phyloP scores from a whole-genome alignment of 2,113 vertebrate species.

The Bombycilla garrulus region DNA sequence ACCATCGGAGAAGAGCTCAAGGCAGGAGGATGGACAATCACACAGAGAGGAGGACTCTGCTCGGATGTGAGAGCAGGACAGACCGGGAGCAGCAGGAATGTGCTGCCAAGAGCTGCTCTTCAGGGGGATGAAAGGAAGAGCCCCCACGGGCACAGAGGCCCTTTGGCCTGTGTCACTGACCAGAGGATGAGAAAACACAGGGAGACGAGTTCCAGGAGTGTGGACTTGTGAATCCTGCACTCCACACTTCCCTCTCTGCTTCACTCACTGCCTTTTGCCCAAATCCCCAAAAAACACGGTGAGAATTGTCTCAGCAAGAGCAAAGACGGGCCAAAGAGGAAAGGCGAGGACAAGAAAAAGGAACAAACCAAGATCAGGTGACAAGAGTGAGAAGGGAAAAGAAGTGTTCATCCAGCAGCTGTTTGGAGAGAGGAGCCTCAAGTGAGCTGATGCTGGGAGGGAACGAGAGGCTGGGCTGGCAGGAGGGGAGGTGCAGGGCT shows the following conservation, averaged over 20 bases:
- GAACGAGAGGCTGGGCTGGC: background rate
- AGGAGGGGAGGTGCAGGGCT: background rate
- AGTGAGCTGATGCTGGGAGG: rapidly evolving
- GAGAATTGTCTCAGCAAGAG: background rate
- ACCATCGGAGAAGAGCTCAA: background rate
- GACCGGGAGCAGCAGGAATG: background rate
- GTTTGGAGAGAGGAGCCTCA: background rate
- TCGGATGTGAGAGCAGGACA: rapidly evolving
- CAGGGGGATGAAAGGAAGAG: background rate
- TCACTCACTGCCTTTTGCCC: background rate
- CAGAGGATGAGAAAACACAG: background rate
- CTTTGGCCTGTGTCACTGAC: background rate
- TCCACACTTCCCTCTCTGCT: background rate
- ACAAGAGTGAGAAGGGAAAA: background rate
- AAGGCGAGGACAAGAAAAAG: background rate
- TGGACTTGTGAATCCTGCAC: rapidly evolving
- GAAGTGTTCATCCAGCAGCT: background rate
- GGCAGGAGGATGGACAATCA: background rate
- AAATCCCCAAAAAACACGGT: rapidly evolving
- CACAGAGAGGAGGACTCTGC: background rate
- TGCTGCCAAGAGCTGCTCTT: background rate
- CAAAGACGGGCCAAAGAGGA: background rate
- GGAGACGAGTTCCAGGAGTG: background rate
- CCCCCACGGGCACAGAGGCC: rapidly evolving
- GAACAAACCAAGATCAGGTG: background rate